Percentiles rank a stretch among this genome's conserved stretches.
Evolutionary conservation across 2,797 vertebrate genomes (phyloP).

Genomic region (Hoplostethus mediterraneus): DNA sequence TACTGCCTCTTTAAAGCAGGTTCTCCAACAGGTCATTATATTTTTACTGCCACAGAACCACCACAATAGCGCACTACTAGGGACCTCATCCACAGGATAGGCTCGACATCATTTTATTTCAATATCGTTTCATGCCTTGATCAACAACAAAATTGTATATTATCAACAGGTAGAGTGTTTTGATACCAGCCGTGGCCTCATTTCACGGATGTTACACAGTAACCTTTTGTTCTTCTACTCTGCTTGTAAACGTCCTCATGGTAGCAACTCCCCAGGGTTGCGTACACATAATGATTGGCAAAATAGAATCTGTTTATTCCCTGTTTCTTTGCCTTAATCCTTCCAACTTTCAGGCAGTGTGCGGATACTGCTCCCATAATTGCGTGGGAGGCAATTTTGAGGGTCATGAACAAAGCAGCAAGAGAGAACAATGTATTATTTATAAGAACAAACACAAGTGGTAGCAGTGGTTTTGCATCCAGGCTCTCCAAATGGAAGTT

Average conservation of each 20-base stretch:
- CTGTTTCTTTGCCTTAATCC: slow-evolving; percentile 26
- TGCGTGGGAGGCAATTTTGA: slow-evolving; percentile 56
- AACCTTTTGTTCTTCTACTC: slow-evolving; percentile 17
- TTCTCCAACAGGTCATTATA: too few relatives aligned
- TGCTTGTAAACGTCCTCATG: slow-evolving; percentile 11
- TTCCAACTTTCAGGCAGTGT: slow-evolving; percentile 17
- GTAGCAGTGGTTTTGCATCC: slow-evolving; percentile 37
- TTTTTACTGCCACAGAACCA: too few relatives aligned
- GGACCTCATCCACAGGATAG: too few relatives aligned
- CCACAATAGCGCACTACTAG: too few relatives aligned
- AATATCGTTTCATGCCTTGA: too few relatives aligned
- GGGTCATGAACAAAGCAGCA: slow-evolving; percentile 46
- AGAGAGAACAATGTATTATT: slow-evolving; percentile 67
- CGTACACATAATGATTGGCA: slow-evolving; percentile 42
- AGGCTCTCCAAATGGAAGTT: slow-evolving; percentile 14
- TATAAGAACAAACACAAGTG: slow-evolving; percentile 70
- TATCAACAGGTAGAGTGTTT: too few relatives aligned
- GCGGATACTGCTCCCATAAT: slow-evolving; percentile 38
- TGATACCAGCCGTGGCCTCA: neutral
- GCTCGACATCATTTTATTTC: too few relatives aligned
- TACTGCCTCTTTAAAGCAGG: too few relatives aligned
- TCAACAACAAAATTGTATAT: too few relatives aligned
- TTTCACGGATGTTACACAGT: neutral
- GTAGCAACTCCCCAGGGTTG: slow-evolving; percentile 12
- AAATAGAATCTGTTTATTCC: slow-evolving; percentile 41